phyloP scores from a whole-genome alignment of 1,140 invertebrate species.

The Rhizoglyphus robini region DNA sequence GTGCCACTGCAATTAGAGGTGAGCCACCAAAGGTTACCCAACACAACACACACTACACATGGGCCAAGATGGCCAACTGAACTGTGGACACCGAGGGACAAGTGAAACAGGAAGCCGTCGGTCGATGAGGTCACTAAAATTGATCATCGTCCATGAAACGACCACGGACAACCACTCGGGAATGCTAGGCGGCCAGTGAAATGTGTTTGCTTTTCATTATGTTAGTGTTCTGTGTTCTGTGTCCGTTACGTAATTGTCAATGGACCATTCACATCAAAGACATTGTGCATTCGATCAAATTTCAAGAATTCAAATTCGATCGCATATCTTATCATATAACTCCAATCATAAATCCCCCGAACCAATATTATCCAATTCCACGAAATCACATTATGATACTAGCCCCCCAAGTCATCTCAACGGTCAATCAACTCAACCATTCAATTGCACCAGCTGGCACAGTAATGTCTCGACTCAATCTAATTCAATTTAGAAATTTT shows the following conservation, averaged over 20 bases:
- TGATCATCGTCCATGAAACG: neutral
- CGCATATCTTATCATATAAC: too few species aligned
- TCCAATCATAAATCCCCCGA: too few species aligned
- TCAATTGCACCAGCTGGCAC: too few species aligned
- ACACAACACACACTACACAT: neutral
- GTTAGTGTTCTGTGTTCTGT: neutral
- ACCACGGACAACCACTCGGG: neutral
- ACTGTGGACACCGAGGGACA: neutral
- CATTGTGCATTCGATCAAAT: too few species aligned
- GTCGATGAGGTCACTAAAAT: neutral
- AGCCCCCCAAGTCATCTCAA: too few species aligned
- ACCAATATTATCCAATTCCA: too few species aligned
- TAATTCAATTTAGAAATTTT: too few species aligned
- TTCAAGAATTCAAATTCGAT: too few species aligned
- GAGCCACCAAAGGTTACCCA: neutral
- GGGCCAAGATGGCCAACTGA: slow-evolving; percentile 5
- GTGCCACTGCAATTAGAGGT: neutral
- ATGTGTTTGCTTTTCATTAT: neutral
- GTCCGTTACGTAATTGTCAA: slow-evolving; percentile 7
- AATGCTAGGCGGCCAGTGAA: neutral
- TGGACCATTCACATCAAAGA: too few species aligned
- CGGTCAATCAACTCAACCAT: too few species aligned
- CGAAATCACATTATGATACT: too few species aligned
- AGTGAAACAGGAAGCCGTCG: slow-evolving; percentile 4
- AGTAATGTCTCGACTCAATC: too few species aligned